Evolutionary conservation across 2,113 vertebrate genomes (phyloP).

Genomic region (Ginglymostoma cirratum): DNA sequence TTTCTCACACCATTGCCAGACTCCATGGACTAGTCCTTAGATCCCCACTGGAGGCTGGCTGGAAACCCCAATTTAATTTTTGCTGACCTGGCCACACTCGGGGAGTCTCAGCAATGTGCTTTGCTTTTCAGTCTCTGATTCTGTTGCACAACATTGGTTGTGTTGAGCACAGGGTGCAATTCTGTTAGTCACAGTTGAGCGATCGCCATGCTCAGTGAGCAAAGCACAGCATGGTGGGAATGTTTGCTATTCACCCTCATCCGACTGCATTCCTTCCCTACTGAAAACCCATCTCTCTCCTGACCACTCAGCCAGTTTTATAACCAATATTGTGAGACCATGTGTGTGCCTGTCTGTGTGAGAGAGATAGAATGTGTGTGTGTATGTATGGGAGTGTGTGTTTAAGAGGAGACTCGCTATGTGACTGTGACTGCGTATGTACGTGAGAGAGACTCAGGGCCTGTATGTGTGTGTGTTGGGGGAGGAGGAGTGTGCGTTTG

Average conservation of each 20-base stretch:
- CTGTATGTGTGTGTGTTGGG: not conserved
- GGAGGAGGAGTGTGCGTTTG: no score
- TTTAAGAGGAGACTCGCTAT: no score
- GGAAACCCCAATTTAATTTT: not conserved
- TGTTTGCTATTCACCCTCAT: not conserved
- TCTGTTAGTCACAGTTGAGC: not conserved
- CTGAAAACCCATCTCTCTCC: not conserved
- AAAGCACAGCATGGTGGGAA: not conserved
- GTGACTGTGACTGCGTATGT: not conserved
- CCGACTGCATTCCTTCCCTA: not conserved
- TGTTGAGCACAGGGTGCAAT: not conserved
- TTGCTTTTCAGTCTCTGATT: not conserved
- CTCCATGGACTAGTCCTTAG: no score
- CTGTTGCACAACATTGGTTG: not conserved
- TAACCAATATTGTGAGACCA: not conserved
- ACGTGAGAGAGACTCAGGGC: not conserved
- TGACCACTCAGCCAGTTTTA: not conserved
- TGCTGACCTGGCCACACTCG: not conserved
- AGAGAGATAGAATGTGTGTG: not conserved
- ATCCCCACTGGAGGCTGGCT: not conserved
- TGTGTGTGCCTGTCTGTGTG: not conserved
- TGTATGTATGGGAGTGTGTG: not conserved
- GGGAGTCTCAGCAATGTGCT: not conserved
- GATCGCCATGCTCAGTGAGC: not conserved
- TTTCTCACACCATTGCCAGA: not conserved